Percentiles rank a stretch among this genome's conserved stretches.
phyloP scores from a whole-genome alignment of 2,888 invertebrate species.

The Rhagonycha fulva region DNA sequence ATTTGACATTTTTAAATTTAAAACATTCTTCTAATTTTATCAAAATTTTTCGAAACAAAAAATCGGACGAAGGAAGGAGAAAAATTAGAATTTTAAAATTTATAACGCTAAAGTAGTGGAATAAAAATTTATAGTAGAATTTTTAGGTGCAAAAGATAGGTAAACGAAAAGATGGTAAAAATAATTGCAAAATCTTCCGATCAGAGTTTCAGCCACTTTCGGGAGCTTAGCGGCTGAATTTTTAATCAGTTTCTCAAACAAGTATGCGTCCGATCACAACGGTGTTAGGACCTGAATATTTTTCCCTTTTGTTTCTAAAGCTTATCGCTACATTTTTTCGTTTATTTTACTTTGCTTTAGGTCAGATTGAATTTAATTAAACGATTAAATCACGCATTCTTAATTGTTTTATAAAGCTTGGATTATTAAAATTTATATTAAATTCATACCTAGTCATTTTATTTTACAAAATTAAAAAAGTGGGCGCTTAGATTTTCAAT shows the following conservation, averaged over 20 bases:
- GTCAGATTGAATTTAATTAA: slow-evolving; percentile 30
- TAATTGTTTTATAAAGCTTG: slow-evolving; percentile 25
- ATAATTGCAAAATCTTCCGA: slow-evolving; percentile 54
- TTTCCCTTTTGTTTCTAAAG: slow-evolving; percentile 47
- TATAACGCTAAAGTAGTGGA: background rate
- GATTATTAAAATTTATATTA: slow-evolving; percentile 15
- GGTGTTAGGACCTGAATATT: slow-evolving; percentile 23
- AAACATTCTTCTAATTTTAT: slow-evolving; percentile 4
- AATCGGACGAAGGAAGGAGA: background rate
- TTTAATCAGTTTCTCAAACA: slow-evolving; percentile 57
- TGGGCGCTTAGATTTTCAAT: background rate
- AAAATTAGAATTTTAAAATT: slow-evolving; percentile 1
- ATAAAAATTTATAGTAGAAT: background rate
- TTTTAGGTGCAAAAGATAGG: slow-evolving; percentile 16
- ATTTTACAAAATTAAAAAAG: background rate
- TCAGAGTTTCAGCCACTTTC: slow-evolving; percentile 53
- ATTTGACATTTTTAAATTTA: slow-evolving; percentile 22
- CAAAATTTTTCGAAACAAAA: slow-evolving; percentile 1
- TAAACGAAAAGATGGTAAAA: slow-evolving; percentile 46
- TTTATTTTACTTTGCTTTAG: slow-evolving; percentile 36
- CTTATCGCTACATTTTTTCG: slow-evolving; percentile 48
- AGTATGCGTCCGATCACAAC: slow-evolving; percentile 39
- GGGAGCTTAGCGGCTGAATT: slow-evolving; percentile 54
- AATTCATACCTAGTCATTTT: background rate
- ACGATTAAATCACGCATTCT: slow-evolving; percentile 26